Percentiles rank a stretch among this genome's conserved stretches.
phyloP scores from a whole-genome alignment of 2,113 vertebrate species.

The Labeo rohita region DNA sequence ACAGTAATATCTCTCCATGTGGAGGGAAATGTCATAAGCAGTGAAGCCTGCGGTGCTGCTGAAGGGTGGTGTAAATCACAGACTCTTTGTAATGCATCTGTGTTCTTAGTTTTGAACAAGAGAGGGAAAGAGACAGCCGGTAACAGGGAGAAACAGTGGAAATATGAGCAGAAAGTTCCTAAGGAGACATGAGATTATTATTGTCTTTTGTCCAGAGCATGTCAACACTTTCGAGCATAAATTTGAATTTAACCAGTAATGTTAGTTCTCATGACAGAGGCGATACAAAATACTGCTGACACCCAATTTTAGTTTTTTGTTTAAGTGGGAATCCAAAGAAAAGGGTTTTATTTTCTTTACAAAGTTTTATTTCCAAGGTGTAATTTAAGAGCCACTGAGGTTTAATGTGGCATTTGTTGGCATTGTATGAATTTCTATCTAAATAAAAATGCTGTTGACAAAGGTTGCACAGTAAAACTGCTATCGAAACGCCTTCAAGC shows the following conservation, averaged over 20 bases:
- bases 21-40: constrained; percentile 21
- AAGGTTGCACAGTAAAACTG: constrained; percentile 30
- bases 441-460: constrained; percentile 41
- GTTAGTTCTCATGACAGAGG: neutral
- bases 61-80: constrained; percentile 41
- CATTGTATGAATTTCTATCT: constrained; percentile 6
- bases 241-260: neutral
- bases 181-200: neutral
- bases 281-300: neutral
- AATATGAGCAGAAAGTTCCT: neutral
- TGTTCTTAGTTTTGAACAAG: neutral
- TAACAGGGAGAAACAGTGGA: neutral
- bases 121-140: neutral
- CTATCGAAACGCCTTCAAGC: constrained; percentile 40
- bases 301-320: neutral
- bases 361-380: neutral
- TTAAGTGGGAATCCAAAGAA: neutral
- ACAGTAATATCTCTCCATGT: constrained; percentile 39
- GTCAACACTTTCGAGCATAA: neutral
- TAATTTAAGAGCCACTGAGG: neutral
- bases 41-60: constrained; percentile 21
- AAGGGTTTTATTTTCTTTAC: neutral
- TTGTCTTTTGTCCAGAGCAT: constrained; percentile 15
- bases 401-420: constrained; percentile 37
- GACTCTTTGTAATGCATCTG: constrained; percentile 37